Evolutionary conservation across 1,140 invertebrate species (phyloP).

Genomic region (Centruroides sculpturatus): DNA sequence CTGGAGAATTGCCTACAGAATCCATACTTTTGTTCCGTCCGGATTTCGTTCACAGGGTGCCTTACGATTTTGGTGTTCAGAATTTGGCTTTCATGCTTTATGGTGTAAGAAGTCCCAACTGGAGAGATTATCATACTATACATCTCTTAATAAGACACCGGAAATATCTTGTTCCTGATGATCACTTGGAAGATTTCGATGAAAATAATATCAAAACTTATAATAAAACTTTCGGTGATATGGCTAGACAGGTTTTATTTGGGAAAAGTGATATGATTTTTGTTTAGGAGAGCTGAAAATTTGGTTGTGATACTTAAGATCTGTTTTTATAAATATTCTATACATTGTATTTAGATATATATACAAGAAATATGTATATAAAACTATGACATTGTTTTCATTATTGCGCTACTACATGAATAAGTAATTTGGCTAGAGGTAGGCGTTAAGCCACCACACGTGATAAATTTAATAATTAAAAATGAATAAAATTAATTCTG

Average conservation of each 20-base stretch:
- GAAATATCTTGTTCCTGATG: conserved; percentile 13
- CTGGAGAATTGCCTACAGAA: conserved; percentile 24
- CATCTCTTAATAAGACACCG: conserved; percentile 23
- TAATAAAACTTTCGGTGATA: conserved; percentile 22
- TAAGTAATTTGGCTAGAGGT: too few species aligned
- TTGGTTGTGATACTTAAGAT: too few species aligned
- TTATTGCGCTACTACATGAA: too few species aligned
- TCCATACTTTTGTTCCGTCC: conserved; percentile 19
- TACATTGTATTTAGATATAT: too few species aligned
- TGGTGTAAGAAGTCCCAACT: conserved; percentile 15
- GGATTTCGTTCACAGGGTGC: conserved; percentile 23
- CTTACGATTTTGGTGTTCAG: conserved; percentile 23
- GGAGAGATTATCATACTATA: conserved; percentile 20
- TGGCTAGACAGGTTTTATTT: conserved; percentile 19
- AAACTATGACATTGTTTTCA: too few species aligned
- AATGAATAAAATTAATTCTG: too few species aligned
- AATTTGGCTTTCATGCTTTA: conserved; percentile 20
- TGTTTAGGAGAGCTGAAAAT: too few species aligned
- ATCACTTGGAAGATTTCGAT: conserved; percentile 16
- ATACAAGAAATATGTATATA: too few species aligned
- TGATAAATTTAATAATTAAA: too few species aligned
- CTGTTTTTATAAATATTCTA: too few species aligned
- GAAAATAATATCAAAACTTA: conserved; percentile 23
- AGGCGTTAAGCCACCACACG: too few species aligned
- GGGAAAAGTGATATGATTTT: neutral